Conservation (phyloP, 2,113 vertebrate species). For the Austrofundulus limnaeus region DNA sequence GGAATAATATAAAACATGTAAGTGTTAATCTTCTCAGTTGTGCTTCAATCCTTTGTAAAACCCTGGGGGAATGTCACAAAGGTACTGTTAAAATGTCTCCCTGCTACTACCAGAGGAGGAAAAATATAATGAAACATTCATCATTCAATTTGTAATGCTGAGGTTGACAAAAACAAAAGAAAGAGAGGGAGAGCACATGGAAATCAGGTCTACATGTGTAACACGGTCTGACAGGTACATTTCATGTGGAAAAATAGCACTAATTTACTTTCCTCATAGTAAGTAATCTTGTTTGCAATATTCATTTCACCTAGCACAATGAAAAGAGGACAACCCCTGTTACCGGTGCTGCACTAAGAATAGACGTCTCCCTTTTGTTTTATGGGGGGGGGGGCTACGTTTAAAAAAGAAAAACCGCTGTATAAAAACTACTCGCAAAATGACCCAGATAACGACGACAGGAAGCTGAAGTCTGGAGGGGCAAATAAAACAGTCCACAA, state of each 20-base stretch:
- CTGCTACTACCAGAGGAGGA: slow-evolving; percentile 42
- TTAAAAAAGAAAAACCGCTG: slow-evolving; percentile 40
- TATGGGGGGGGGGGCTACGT: not conserved
- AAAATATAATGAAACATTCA: slow-evolving; percentile 72
- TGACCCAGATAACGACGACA: slow-evolving; percentile 71
- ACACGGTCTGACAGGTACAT: slow-evolving; percentile 62
- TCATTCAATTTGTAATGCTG: slow-evolving; percentile 66
- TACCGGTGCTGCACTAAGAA: slow-evolving; percentile 52
- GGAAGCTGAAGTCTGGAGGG: slow-evolving; percentile 58
- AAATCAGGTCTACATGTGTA: slow-evolving; percentile 53
- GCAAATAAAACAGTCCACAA: slow-evolving; percentile 57
- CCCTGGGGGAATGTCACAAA: slow-evolving; percentile 69
- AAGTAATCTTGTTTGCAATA: slow-evolving; percentile 66
- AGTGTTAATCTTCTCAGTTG: slow-evolving; percentile 64
- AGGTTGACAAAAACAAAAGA: slow-evolving; percentile 46
- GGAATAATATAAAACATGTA: slow-evolving; percentile 66
- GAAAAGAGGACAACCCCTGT: slow-evolving; percentile 65
- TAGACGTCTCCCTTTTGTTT: slow-evolving; percentile 55
- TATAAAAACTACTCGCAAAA: slow-evolving; percentile 49
- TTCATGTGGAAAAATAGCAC: slow-evolving; percentile 71
- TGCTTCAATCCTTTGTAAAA: slow-evolving; percentile 57
- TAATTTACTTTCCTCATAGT: slow-evolving; percentile 62
- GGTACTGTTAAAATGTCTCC: slow-evolving; percentile 47
- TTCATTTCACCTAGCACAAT: slow-evolving; percentile 68
- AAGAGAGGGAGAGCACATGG: not conserved